phyloP scores from a whole-genome alignment of 2,888 invertebrate species.

The Eristalis arbustorum region DNA sequence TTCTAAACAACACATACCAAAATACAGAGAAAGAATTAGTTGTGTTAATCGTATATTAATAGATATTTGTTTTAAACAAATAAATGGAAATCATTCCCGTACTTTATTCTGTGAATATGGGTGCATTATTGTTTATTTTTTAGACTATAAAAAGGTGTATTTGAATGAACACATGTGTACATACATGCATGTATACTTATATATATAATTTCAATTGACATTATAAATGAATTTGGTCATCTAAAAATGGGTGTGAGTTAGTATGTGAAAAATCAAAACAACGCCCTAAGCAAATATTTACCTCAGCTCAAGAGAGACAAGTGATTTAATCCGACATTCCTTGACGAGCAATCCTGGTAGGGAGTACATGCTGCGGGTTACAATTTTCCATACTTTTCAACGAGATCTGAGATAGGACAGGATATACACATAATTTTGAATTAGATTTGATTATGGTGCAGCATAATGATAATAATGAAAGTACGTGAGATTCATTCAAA shows the following conservation, averaged over 20 bases:
- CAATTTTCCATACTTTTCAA: constrained; percentile 44
- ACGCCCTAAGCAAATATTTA: constrained; percentile 64
- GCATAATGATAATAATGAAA: constrained; percentile 44
- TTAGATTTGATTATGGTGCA: constrained; percentile 54
- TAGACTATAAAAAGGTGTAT: too few species aligned
- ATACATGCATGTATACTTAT: too few species aligned
- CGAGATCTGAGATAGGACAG: constrained; percentile 65
- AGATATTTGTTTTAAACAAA: too few species aligned
- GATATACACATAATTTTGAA: constrained; percentile 61
- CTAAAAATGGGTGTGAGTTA: constrained; percentile 39
- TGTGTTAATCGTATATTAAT: too few species aligned
- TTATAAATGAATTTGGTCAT: constrained; percentile 48
- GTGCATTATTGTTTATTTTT: too few species aligned
- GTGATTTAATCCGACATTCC: constrained; percentile 56
- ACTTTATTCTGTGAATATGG: too few species aligned
- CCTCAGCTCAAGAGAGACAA: constrained; percentile 45
- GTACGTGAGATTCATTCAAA: constrained; percentile 60
- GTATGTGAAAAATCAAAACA: constrained; percentile 46
- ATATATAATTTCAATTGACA: constrained; percentile 38
- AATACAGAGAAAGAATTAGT: too few species aligned
- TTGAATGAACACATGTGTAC: too few species aligned
- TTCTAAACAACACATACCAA: too few species aligned
- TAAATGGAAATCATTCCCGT: too few species aligned
- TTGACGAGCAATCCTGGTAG: constrained; percentile 28
- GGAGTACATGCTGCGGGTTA: constrained; percentile 32